Evolutionary conservation across 2,888 invertebrate genomes (phyloP).

Genomic region (Coecobrya sp.): DNA sequence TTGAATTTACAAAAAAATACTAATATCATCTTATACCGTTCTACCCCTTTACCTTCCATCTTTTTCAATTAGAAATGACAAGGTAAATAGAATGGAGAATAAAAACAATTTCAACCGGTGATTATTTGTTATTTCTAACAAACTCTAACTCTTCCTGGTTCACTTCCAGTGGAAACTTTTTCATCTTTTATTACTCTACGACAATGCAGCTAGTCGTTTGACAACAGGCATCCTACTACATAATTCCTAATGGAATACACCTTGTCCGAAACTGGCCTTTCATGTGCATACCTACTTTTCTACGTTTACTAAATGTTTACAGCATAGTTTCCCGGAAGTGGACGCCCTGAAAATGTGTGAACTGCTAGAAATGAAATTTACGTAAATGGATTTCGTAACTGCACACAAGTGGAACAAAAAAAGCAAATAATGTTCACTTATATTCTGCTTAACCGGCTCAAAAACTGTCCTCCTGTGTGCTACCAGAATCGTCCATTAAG

Average conservation of each 20-base stretch:
- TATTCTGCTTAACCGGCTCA: constrained; percentile 62
- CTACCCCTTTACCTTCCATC: constrained; percentile 67
- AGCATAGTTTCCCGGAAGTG: constrained; percentile 32
- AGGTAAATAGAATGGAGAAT: constrained; percentile 62
- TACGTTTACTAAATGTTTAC: background rate
- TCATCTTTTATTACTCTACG: background rate
- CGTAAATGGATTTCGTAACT: constrained; percentile 23
- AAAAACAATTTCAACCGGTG: constrained; percentile 35
- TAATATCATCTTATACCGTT: background rate
- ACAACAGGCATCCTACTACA: background rate
- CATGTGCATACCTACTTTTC: background rate
- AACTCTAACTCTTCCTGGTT: background rate
- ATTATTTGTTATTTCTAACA: background rate
- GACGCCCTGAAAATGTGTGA: constrained; percentile 15
- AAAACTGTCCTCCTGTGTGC: constrained; percentile 32
- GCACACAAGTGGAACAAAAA: constrained; percentile 59
- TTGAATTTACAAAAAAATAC: constrained; percentile 67
- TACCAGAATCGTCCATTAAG: background rate
- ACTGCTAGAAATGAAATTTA: constrained; percentile 47
- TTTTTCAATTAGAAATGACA: constrained; percentile 80
- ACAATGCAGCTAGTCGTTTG: background rate
- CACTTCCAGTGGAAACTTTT: constrained; percentile 5
- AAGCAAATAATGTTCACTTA: constrained; percentile 63
- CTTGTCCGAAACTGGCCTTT: background rate
- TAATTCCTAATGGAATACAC: background rate